Evolutionary conservation across 2,888 invertebrate genomes (phyloP).

Genomic region (Meteorus cinctellus): DNA sequence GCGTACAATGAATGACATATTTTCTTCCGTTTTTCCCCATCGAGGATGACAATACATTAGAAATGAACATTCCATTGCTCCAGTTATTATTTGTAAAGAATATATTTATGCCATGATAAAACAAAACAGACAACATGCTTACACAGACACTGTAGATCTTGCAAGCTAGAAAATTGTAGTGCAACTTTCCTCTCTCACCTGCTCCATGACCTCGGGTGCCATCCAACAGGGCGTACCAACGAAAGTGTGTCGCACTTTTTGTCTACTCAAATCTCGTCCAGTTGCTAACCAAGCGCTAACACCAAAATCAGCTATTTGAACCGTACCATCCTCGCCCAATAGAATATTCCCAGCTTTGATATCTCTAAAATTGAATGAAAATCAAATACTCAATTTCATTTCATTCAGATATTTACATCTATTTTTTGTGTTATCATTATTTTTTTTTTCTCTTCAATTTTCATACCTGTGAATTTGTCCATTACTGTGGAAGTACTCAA

Average conservation of each 20-base stretch:
- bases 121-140: slow-evolving; percentile 24
- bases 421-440: not conserved
- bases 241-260: slow-evolving; percentile 97
- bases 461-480: slow-evolving; percentile 96
- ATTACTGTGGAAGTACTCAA: slow-evolving; percentile 99
- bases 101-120: not conserved
- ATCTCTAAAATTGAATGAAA: slow-evolving; percentile 78
- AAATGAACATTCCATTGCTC: not conserved
- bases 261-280: slow-evolving; percentile 92
- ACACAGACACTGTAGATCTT: slow-evolving; percentile 56
- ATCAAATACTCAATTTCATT: not conserved
- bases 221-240: slow-evolving; percentile 99
- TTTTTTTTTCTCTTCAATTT: not conserved
- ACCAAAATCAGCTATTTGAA: slow-evolving; percentile 99
- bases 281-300: slow-evolving; percentile 98
- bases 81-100: not conserved
- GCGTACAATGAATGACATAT: not conserved
- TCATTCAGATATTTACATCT: not conserved
- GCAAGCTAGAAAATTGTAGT: slow-evolving; percentile 72
- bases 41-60: not conserved
- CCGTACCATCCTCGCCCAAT: slow-evolving; percentile 95
- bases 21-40: not conserved
- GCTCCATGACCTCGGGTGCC: slow-evolving; percentile 99
- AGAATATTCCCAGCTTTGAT: slow-evolving; percentile 99
- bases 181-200: slow-evolving; percentile 78